These are phyloP conservation scores for Meriones psammophilus DNA, from an alignment of 2,797 vertebrate species.

Conservation along the genomic window DNA sequence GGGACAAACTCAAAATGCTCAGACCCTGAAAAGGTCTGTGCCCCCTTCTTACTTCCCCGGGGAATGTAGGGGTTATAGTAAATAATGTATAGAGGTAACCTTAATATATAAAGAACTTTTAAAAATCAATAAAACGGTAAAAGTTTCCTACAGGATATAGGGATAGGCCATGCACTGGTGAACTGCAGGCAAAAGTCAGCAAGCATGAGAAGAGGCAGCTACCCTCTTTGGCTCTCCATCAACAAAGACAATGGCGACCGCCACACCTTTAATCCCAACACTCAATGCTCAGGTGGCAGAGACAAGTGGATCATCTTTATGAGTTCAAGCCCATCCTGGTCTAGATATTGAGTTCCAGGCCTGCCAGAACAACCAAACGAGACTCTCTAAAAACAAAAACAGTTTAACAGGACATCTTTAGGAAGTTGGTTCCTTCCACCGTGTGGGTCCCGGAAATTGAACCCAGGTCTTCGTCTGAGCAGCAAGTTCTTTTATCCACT, in stretches of 20 bases:
- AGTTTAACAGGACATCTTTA: not conserved
- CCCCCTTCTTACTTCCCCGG: not conserved
- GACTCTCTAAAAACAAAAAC: not conserved
- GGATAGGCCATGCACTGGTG: not conserved
- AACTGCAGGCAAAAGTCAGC: not conserved
- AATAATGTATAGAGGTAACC: not conserved
- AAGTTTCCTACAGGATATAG: not conserved
- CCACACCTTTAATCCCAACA: not conserved
- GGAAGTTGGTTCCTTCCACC: not conserved
- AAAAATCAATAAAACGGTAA: not conserved
- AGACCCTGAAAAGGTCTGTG: not conserved
- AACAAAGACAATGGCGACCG: rapidly evolving
- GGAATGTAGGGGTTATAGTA: not conserved
- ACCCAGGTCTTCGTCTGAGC: not conserved
- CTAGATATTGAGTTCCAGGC: not conserved
- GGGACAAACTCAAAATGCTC: not conserved
- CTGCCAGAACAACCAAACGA: not conserved
- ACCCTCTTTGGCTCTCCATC: not conserved
- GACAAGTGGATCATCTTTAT: not conserved
- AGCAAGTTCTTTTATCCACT: not conserved
- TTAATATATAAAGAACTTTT: constrained; percentile 47
- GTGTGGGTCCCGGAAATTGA: not conserved
- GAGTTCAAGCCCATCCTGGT: not conserved
- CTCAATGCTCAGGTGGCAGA: not conserved
- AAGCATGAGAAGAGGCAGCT: not conserved